A percentile compares a stretch with the other conserved stretches of the same genome.
phyloP scores from a whole-genome alignment of 2,113 vertebrate species.

The Sylvilagus bachmani region DNA sequence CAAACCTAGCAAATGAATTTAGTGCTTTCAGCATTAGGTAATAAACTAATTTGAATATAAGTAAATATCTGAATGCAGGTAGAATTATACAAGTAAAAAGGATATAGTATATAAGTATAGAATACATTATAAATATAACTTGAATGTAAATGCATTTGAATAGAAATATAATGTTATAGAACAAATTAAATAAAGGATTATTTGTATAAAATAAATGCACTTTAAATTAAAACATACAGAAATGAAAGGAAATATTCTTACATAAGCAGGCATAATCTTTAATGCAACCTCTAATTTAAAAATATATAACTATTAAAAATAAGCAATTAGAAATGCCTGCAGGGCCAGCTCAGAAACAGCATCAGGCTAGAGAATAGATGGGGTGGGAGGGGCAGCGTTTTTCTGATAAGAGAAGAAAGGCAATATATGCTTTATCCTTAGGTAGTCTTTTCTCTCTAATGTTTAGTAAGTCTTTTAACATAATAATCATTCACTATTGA shows the following conservation, averaged over 20 bases:
- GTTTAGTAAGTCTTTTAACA: background rate
- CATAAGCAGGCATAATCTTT: background rate
- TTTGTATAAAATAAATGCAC: background rate
- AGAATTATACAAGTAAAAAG: too few relatives aligned
- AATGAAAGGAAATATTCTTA: background rate
- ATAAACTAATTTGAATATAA: background rate
- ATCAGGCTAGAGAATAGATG: fast-evolving
- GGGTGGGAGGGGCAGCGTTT: fast-evolving
- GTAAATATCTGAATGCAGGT: too few relatives aligned
- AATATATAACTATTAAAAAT: background rate
- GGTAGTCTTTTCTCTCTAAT: background rate
- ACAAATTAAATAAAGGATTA: background rate
- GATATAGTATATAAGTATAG: too few relatives aligned
- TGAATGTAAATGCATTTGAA: background rate
- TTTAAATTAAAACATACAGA: background rate
- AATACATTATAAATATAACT: background rate
- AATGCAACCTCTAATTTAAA: background rate
- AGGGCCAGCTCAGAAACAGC: background rate
- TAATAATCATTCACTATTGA: background rate
- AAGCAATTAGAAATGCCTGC: background rate
- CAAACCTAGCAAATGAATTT: background rate
- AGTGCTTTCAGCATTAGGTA: background rate
- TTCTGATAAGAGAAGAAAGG: background rate
- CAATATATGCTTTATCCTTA: background rate
- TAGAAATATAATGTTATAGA: background rate